Conservation (phyloP, 2,797 vertebrate species). For the Peromyscus melanophrys region DNA sequence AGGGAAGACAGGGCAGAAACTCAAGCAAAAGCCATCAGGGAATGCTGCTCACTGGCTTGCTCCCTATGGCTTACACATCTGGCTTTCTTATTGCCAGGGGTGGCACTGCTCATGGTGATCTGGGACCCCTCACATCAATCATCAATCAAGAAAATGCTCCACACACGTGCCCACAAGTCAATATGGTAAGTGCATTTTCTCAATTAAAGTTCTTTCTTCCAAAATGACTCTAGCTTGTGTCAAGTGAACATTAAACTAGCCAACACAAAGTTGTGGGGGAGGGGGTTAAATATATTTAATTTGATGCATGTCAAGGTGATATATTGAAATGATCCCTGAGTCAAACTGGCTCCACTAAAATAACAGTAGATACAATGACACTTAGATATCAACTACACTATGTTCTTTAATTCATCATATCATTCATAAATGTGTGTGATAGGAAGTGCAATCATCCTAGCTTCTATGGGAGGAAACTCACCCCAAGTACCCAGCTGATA, state of each 20-base stretch:
- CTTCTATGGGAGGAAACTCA: neutral
- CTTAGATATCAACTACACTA: neutral
- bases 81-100: neutral
- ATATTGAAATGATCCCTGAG: neutral
- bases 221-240: neutral
- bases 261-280: neutral
- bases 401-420: neutral
- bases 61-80: neutral
- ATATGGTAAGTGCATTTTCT: neutral
- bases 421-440: neutral
- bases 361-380: neutral
- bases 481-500: too few relatives aligned
- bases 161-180: neutral
- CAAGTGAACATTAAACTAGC: neutral
- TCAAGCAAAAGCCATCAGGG: neutral
- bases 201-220: neutral
- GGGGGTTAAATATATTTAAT: neutral
- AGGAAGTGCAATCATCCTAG: neutral
- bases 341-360: neutral
- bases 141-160: neutral
- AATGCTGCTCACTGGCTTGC: neutral
- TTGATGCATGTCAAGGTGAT: neutral
- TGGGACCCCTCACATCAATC: neutral
- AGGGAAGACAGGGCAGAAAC: neutral
- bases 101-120: neutral